phyloP scores from a whole-genome alignment of 2,888 invertebrate species.

The Cabera pusaria region DNA sequence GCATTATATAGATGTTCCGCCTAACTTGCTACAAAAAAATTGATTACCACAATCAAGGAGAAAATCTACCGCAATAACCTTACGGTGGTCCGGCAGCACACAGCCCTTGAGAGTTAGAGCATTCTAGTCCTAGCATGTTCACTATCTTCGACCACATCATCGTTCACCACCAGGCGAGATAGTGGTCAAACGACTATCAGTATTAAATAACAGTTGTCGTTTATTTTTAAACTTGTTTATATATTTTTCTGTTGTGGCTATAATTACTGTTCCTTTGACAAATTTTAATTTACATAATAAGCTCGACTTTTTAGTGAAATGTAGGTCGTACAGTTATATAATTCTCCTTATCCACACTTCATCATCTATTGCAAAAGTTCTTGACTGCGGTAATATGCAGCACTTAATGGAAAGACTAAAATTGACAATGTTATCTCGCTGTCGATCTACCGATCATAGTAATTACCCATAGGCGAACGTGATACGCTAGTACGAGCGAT shows the following conservation, averaged over 20 bases:
- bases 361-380: not conserved
- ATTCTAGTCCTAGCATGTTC: too few species aligned
- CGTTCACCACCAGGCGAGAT: too few species aligned
- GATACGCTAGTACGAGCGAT: conserved; percentile 63
- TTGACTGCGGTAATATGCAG: conserved; percentile 18
- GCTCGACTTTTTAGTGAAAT: conserved; percentile 3
- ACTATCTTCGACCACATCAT: too few species aligned
- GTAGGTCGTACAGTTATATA: conserved; percentile 18
- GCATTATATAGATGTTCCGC: too few species aligned
- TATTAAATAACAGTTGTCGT: too few species aligned
- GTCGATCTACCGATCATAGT: conserved; percentile 63
- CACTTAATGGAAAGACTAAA: conserved; percentile 43
- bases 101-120: too few species aligned
- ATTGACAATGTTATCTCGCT: conserved; percentile 60
- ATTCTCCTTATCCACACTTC: conserved; percentile 1
- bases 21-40: too few species aligned
- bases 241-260: conserved; percentile 6
- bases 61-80: too few species aligned
- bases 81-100: too few species aligned
- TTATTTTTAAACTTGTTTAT: conserved; percentile 13
- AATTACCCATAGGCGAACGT: conserved; percentile 48
- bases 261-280: conserved; percentile 12
- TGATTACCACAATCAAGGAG: too few species aligned
- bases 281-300: conserved; percentile 13
- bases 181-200: too few species aligned